Evolutionary conservation across 2,888 invertebrate genomes (phyloP), one percentile per base, ranked within the genome.

Genomic region (Drosophila neoperkinsi): DNA sequence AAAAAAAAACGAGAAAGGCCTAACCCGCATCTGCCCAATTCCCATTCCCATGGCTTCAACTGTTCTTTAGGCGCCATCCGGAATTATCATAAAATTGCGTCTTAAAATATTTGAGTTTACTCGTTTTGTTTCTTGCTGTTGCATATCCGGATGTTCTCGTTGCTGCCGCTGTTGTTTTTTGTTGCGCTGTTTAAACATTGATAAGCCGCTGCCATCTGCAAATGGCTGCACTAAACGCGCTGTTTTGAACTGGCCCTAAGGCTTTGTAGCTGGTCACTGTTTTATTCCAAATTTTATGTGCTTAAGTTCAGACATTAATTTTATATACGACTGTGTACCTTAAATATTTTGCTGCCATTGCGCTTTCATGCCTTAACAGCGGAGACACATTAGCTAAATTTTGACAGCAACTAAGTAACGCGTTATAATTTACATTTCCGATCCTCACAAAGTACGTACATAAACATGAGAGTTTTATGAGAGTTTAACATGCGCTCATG

Each of bases 101-200:
- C 71, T 75, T 76, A 59, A 72, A 78, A 75, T 73, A 73, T 71
- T 73, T 55, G 69, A 77, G 72, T 68, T 79, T 76, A 52, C 63
- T 74, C 46, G 46, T 46, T 66, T 63, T 71, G 55, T 59, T 63
- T 63, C 49, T 49, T 34, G 49, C 63, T 55, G 63, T 63, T 69
- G 60, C 76, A 70, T 30, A 36, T 43, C 36, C 61, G 34, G 31
- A 52, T 34, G 10, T 28, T 46, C 3, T 38, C 56, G 46, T 6
- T 55, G 53, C 43, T 49, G 25, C 11, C 56, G n/a, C 57, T 71
- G 51, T 49, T 33, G 25, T 51, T 69, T 63, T 61, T 43, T 61
- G 76, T 60, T 70, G 65, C 77, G 72, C 83, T 88, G 83, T 82
- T 88, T 88, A 84, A 84, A 84, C 88, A 84, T 84, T 88, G 83